Evolutionary conservation across 2,113 vertebrate species (phyloP), one percentile per base, ranked within the genome.

Genomic region (Phrynosoma blainvillii): DNA sequence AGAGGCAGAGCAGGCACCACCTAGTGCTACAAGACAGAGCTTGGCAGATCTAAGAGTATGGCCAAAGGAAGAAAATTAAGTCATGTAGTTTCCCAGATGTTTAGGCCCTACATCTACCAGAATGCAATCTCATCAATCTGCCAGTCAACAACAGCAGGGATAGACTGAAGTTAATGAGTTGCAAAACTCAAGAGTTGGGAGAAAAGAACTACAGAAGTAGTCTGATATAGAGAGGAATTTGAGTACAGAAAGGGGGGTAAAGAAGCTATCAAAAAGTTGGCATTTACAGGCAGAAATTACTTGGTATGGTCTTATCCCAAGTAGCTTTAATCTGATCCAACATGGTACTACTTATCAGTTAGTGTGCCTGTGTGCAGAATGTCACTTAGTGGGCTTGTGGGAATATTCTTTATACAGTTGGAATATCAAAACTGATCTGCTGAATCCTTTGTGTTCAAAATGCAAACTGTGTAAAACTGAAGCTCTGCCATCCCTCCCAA

Each of bases 361-460:
- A 40, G 32, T 40, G 5, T 74, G 32, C 5, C 14, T 66, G 59
- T 70, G 14, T 10, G 56, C 56, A 36, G 36, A 40, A 59, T 12
- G 11, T 30, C 27, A 56, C 52, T 65, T 8, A 42, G 23, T 42
- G 10, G 30, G 68, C 8, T 74, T 30, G 13, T 77, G 20, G 54
- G 30, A 82, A 47, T 47, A 30, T 3, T n/a, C 27, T 76, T 65
- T 65, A 36, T n/a, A 36, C 32, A 65, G 25, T 8, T 47, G 27
- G 32, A 40, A 65, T 62, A 42, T 30, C 23, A 66, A 5, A 3
- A 65, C 59, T 25, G 75, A 62, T 75, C 3, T 75, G 2, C 10
- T 77, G 36, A 88, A 82, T 70, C 30, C 40, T 40, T 68, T n/a
- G 21, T 32, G n/a, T 47, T 89, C 76, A 62, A n/a, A 12, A 80